Base-by-base conservation (phyloP, 1,140 invertebrate species). In the Bathynomus jamesi region DNA sequence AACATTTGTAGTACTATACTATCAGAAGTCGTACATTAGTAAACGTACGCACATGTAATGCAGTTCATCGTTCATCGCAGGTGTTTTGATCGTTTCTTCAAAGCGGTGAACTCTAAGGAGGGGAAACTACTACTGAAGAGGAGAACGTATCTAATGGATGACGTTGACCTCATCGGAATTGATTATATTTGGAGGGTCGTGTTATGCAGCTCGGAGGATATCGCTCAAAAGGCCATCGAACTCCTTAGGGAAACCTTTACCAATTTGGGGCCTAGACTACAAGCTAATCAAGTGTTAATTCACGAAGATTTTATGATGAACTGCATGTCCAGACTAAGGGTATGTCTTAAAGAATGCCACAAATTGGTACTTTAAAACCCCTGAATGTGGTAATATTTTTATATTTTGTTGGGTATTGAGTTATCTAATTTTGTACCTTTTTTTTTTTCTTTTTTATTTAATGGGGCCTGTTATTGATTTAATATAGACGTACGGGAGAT, bases 111-210 rank as follows among this genome's bases (percentile, higher is more conserved):
- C 85, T 89, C 89, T 64, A 96, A 96, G 84, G 93, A 96, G 84
- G 92, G 91, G 74, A 97, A 97, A 84, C 83, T 98, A 28, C 90
- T 94, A 81, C 82, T 90, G 63, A 96, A 95, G 82, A 85, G 92
- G 81, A 87, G 93, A 80, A 87, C 88, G 68, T 91, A 89, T 79
- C 87, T 92, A 81, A 83, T 86, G 79, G 83, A 87, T 79, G 84
- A 86, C 75, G 78, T 84, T 73, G 94, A 98, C 85, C 87, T 98
- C 76, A 95, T 97, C 80, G 96, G 96, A 72, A 88, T 94, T 78
- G 95, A 98, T 84, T 98, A 99, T 86, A 85, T 98, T 72, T 98
- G 95, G 95, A 88, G 91, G 89, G 91, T 94, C 31, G 92, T 96
- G 65, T 90, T 93, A 11, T 89, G 90, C 74, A 91, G 93, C 76